These are phyloP conservation scores for Tanytarsus gracilentus DNA, from an alignment of 2,888 invertebrate genomes.

Conservation along the genomic window DNA sequence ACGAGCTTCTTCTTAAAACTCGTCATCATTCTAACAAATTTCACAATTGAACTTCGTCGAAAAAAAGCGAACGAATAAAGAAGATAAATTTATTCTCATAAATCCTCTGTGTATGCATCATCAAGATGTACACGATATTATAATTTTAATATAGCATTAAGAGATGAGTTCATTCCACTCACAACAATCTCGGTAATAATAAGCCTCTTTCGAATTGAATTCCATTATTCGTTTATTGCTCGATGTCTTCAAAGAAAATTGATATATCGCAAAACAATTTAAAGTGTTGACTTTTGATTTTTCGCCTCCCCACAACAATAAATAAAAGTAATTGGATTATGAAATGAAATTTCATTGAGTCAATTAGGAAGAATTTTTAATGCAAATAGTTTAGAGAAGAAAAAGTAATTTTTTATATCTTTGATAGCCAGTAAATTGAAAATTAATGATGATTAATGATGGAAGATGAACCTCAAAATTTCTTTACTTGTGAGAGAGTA, in stretches of 20 bases:
- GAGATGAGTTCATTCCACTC: constrained; percentile 6
- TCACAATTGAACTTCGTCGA: too few relatives aligned
- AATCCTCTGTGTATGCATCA: too few relatives aligned
- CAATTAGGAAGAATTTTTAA: neutral
- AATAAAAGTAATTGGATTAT: neutral
- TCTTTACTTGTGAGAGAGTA: neutral
- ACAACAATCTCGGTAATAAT: too few relatives aligned
- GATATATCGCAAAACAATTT: constrained; percentile 2
- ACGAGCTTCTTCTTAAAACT: too few relatives aligned
- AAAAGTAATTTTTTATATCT: neutral
- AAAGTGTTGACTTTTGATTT: neutral
- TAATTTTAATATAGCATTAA: too few relatives aligned
- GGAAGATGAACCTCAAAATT: neutral
- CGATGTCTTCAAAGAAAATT: neutral
- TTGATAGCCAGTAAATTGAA: constrained; percentile 5
- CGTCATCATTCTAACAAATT: too few relatives aligned
- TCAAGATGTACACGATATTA: too few relatives aligned
- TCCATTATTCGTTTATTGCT: neutral
- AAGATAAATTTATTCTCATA: too few relatives aligned
- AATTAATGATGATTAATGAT: constrained; percentile 25
- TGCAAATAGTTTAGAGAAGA: neutral
- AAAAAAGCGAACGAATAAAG: too few relatives aligned
- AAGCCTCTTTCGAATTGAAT: neutral
- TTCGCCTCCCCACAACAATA: neutral
- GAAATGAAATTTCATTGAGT: neutral